phyloP scores from a whole-genome alignment of 2,888 invertebrate genomes.

The Adelognathus sp. region DNA sequence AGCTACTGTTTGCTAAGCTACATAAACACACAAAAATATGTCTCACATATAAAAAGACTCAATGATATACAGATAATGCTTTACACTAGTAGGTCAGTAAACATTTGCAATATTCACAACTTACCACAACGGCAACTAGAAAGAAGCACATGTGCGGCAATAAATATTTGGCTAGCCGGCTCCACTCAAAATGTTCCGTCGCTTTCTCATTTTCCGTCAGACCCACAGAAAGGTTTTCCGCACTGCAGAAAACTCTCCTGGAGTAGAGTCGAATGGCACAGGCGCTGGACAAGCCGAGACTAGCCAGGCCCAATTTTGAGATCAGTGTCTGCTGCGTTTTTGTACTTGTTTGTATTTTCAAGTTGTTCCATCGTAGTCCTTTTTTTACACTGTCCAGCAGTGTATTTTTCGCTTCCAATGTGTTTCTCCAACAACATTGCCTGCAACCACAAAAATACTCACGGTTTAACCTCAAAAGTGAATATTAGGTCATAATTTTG shows the following conservation, averaged over 20 bases:
- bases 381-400: slow-evolving; percentile 52
- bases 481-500: not conserved
- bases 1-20: too few species aligned
- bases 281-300: slow-evolving; percentile 59
- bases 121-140: slow-evolving; percentile 89
- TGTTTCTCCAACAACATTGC: slow-evolving; percentile 49
- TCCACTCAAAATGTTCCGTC: slow-evolving; percentile 87
- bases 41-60: too few species aligned
- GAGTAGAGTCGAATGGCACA: slow-evolving; percentile 56
- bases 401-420: slow-evolving; percentile 52
- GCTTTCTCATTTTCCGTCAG: slow-evolving; percentile 2
- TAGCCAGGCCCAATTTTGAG: slow-evolving; percentile 62
- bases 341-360: slow-evolving; percentile 10
- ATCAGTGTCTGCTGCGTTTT: slow-evolving; percentile 14
- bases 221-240: not conserved
- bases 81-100: too few species aligned
- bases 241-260: slow-evolving; percentile 29
- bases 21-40: too few species aligned
- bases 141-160: slow-evolving; percentile 90
- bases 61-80: too few species aligned
- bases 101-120: slow-evolving; percentile 73
- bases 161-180: slow-evolving; percentile 87
- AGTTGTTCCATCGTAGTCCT: slow-evolving; percentile 17
- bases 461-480: not conserved
- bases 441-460: slow-evolving; percentile 46